Conservation (phyloP, 2,888 invertebrate genomes). For the Blomia tropicalis region DNA sequence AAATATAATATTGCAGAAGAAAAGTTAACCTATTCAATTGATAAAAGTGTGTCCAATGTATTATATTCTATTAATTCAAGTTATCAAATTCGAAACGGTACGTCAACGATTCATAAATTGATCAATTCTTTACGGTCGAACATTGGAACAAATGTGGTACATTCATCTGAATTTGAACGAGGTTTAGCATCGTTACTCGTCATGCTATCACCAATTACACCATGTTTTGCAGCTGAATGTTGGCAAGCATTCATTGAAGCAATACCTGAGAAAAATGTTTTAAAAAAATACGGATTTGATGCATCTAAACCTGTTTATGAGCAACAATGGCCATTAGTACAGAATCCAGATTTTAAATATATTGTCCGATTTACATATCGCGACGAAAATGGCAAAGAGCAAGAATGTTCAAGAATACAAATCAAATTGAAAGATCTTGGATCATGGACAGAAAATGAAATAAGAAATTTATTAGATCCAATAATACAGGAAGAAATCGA, state of each 20-base stretch:
- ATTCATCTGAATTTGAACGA: slow-evolving; percentile 48
- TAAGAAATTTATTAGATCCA: neutral
- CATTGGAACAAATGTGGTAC: slow-evolving; percentile 2
- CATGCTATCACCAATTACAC: slow-evolving; percentile 71
- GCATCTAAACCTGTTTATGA: slow-evolving; percentile 48
- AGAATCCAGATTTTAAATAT: slow-evolving; percentile 34
- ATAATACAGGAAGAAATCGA: slow-evolving; percentile 20
- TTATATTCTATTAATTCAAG: slow-evolving; percentile 12
- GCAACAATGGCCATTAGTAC: slow-evolving; percentile 61
- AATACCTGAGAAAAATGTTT: neutral
- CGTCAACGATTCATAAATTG: slow-evolving; percentile 18
- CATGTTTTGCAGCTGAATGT: slow-evolving; percentile 75
- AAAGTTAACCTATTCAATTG: slow-evolving; percentile 39
- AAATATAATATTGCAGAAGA: neutral
- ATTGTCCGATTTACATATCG: slow-evolving; percentile 16
- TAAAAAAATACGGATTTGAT: slow-evolving; percentile 2
- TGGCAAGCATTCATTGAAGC: slow-evolving; percentile 55
- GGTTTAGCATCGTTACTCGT: slow-evolving; percentile 62
- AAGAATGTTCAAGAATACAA: neutral
- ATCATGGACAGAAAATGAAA: slow-evolving; percentile 16
- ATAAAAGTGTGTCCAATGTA: slow-evolving; percentile 43
- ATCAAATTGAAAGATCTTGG: neutral
- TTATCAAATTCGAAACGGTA: slow-evolving; percentile 20
- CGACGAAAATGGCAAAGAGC: slow-evolving; percentile 14
- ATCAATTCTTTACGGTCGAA: slow-evolving; percentile 20